Evolutionary conservation across 2,113 vertebrate species (phyloP).

Genomic region (Ancistrus triradiatus): DNA sequence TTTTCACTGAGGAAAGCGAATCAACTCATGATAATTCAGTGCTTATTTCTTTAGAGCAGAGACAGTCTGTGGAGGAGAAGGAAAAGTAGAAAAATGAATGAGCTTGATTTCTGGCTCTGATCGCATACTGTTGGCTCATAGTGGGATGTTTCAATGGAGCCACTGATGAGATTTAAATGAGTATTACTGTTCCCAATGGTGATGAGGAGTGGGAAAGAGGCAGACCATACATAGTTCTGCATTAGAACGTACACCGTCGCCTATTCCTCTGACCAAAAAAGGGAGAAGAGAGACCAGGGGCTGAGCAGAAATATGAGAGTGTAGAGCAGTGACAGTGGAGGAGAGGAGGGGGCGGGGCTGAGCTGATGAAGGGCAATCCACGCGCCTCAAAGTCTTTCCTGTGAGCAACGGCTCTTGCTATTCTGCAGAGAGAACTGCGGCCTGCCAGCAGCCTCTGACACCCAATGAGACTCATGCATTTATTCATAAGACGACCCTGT

Average conservation of each 20-base stretch:
- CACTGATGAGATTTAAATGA: constrained; percentile 43
- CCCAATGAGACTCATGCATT: no score
- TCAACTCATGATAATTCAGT: no score
- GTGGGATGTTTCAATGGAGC: constrained; percentile 31
- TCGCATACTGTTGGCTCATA: constrained; percentile 6
- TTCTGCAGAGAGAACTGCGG: no score
- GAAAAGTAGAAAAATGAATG: constrained; percentile 23
- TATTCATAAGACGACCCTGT: no score
- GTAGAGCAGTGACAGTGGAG: not conserved
- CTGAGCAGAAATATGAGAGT: not conserved
- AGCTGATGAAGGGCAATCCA: no score
- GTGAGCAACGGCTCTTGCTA: no score
- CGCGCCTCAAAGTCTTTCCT: not conserved
- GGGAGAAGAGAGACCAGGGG: not conserved
- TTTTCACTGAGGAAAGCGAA: no score
- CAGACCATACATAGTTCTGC: constrained; percentile 11
- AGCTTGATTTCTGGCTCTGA: constrained; percentile 25
- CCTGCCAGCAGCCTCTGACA: no score
- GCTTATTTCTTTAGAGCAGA: no score
- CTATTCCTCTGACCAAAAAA: no score
- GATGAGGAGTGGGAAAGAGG: constrained; percentile 18
- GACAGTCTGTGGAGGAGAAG: not conserved
- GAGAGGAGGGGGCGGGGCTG: not conserved
- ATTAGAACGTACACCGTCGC: constrained; percentile 2
- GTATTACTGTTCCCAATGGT: constrained; percentile 26